phyloP scores from a whole-genome alignment of 2,888 invertebrate species.

The Oscheius sp. region DNA sequence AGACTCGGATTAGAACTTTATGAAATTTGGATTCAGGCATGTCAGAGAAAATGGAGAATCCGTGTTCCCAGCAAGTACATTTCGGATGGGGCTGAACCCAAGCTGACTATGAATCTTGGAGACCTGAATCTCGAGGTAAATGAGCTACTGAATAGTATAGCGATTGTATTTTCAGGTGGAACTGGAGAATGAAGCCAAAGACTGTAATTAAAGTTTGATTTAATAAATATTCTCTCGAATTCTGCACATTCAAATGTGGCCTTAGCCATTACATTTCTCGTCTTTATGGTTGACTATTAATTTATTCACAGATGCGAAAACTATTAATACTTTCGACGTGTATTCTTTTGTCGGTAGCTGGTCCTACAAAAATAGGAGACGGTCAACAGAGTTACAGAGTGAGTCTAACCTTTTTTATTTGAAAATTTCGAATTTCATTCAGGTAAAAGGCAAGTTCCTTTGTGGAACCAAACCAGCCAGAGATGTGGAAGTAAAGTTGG shows the following conservation, averaged over 20 bases:
- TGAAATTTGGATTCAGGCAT: constrained; percentile 50
- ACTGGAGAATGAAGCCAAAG: constrained; percentile 64
- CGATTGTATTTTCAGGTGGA: constrained; percentile 53
- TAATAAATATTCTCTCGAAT: constrained; percentile 1
- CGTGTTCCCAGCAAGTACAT: constrained; percentile 71
- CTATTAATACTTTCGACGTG: constrained; percentile 3
- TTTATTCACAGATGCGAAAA: constrained; percentile 14
- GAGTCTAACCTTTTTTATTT: neutral
- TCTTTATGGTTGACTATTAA: neutral
- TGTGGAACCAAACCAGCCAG: constrained; percentile 67
- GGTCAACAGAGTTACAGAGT: constrained; percentile 64
- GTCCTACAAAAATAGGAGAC: constrained; percentile 47
- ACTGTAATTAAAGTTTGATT: constrained; percentile 41
- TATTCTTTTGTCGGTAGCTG: constrained; percentile 2
- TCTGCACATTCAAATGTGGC: neutral
- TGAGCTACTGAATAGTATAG: neutral
- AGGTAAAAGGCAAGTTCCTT: constrained; percentile 63
- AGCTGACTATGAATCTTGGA: constrained; percentile 59
- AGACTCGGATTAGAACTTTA: neutral
- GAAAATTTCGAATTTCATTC: too few species aligned
- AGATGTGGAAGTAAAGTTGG: constrained; percentile 67
- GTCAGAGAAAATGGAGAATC: constrained; percentile 71
- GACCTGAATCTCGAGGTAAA: constrained; percentile 66
- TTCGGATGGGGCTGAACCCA: constrained; percentile 48
- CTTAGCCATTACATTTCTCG: neutral